Base-by-base conservation (phyloP, 2,797 vertebrate genomes). In the Dromococcyx pavoninus region DNA sequence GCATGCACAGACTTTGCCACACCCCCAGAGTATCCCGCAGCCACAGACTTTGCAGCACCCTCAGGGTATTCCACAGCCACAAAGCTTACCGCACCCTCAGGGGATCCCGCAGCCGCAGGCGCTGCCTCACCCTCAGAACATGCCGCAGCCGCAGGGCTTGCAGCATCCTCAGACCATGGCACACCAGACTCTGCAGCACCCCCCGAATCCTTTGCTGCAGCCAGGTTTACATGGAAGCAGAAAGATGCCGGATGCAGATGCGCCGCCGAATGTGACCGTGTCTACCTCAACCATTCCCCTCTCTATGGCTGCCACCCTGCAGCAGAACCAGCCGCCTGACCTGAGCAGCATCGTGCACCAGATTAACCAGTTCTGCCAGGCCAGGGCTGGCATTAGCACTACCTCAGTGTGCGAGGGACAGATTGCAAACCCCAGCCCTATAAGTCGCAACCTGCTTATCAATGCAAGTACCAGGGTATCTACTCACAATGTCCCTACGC, bases 281-380 rank as follows among this genome's bases (percentile, higher is more conserved):
- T 99, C 99, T 99, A 99, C 99, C 99, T 99, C 99, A 99, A 99
- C 99, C 98, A 99, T 99, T 98, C 99, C 99, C 91, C 99, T 99
- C 96, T 99, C 99, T 89, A 99, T 99, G 99, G 99, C 98, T 78
- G 98, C 98, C 65, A 99, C 98, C 91, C 97, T 99, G 97, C 99
- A 99, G 97, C 99, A 99, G 97, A 98, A 98, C 97, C 98, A 97
- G 97, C 99, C 98, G 97, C 98, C 99, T 48, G 99, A 99, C 98
- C 98, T 99, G 98, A 99, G 98, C 98, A 98, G 98, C 98, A 99
- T 99, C n/a, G 99, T 99, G 97, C 99, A 99, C 98, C 99, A 99
- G 99, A 99, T 99, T 97, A 99, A 99, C 98, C 99, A 99, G 97
- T 99, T 99, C 98, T 99, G 99, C 98, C 99, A 99, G 98, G 98